Evolutionary conservation across 2,888 invertebrate genomes (phyloP), one percentile per base, ranked within the genome.

Genomic region (Cheiracanthium punctorium): DNA sequence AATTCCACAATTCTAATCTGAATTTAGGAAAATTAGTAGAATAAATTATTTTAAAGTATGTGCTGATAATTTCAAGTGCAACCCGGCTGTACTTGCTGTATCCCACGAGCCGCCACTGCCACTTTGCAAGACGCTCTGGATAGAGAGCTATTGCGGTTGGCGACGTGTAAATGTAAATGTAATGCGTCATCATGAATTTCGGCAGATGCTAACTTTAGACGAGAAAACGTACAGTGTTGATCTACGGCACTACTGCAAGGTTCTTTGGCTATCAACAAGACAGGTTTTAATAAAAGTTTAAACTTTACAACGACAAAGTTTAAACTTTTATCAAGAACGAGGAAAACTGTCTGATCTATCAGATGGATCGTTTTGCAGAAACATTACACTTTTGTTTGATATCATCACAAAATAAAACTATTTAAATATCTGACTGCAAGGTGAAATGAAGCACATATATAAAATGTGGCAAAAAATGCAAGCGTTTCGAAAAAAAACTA

Each of bases 401-500:
- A 30, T 65, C 28, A 2, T 65, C 28, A 28, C 29, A 65, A 30
- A 65, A 65, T 20, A 95, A 95, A 52, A 52, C 37, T 7, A 37
- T 37, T 37, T 37, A 37, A 37, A 37, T 37, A 37, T 37, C 10
- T 37, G 37, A 7, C 10, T 37, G 4, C 37, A 37, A 37, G 37
- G 37, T 37, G 10, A 37, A 37, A 37, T 37, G 37, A 37, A 37
- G 37, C 7, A 37, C 10, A 37, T 37, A 10, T 37, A 37, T 10
- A 10, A 37, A 37, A 7, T 37, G 37, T 37, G 37, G 37, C 4
- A 37, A 37, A 4, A 37, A 10, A 37, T 37, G 7, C 37, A 37
- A 37, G 37, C 37, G 37, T 37, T 37, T 37, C 37, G 10, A 37
- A 37, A 37, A 4, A 37, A 37, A 37, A 7, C 10, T 7, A 37